These are phyloP conservation scores for Gnathonemus echidnorhynchus DNA, from an alignment of 2,113 vertebrate genomes.

Conservation along the genomic window DNA sequence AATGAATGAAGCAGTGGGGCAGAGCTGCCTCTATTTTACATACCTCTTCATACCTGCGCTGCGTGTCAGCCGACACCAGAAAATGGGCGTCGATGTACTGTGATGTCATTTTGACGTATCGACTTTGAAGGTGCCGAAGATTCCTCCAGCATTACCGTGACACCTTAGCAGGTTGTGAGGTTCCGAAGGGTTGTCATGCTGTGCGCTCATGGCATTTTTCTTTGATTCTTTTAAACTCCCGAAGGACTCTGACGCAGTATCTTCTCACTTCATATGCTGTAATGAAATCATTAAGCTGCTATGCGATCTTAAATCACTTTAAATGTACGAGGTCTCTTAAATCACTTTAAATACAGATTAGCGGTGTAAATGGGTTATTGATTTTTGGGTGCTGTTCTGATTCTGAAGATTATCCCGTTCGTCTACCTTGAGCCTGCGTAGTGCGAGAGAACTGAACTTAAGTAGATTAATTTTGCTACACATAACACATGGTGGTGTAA, in stretches of 20 bases:
- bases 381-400: background rate
- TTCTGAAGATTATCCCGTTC: background rate
- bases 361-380: background rate
- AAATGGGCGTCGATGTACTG: background rate
- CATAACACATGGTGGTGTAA: background rate
- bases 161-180: too few species aligned
- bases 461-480: background rate
- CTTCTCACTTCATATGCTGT: background rate
- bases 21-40: background rate
- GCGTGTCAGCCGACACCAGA: background rate
- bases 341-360: background rate
- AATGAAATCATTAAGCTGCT: slow-evolving; percentile 5
- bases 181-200: background rate
- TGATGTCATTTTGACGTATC: background rate
- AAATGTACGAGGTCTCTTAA: background rate
- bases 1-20: background rate
- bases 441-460: background rate
- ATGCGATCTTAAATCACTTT: background rate
- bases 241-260: background rate
- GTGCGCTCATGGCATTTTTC: background rate
- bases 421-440: background rate
- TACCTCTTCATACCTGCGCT: background rate
- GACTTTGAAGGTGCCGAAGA: background rate
- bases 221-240: background rate
- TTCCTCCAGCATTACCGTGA: too few species aligned